These are phyloP conservation scores for Chunga burmeisteri DNA, from an alignment of 2,113 vertebrate genomes.

Conservation along the genomic window DNA sequence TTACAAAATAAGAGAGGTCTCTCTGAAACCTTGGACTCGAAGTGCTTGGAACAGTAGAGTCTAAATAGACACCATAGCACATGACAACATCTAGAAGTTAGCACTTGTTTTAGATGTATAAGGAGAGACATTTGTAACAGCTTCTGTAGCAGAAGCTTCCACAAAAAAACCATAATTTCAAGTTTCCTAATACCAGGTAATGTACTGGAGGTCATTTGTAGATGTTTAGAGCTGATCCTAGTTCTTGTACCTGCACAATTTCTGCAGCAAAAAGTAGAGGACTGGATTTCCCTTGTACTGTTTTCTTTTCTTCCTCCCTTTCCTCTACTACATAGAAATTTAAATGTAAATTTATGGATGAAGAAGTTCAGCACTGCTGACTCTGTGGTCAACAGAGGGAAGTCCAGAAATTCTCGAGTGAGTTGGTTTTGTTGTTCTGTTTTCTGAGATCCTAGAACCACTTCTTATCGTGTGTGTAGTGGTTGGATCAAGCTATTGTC, in stretches of 20 bases:
- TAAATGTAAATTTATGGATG: not conserved
- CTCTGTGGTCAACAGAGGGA: not conserved
- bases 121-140: not conserved
- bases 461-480: not conserved
- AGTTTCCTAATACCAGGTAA: not conserved
- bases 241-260: not conserved
- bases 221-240: not conserved
- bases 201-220: not conserved
- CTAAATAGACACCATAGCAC: not conserved
- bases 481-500: not conserved
- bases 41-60: not conserved
- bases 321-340: not conserved
- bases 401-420: not conserved
- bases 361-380: not conserved
- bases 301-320: not conserved
- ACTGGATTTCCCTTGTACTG: not conserved
- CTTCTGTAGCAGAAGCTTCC: not conserved
- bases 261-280: not conserved
- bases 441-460: not conserved
- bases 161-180: not conserved
- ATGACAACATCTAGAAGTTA: not conserved
- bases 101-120: not conserved
- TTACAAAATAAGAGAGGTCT: not conserved
- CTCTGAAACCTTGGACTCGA: not conserved
- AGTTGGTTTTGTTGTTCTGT: not conserved